Conservation (phyloP, 2,888 invertebrate genomes). For the Drosophila algonquin region DNA sequence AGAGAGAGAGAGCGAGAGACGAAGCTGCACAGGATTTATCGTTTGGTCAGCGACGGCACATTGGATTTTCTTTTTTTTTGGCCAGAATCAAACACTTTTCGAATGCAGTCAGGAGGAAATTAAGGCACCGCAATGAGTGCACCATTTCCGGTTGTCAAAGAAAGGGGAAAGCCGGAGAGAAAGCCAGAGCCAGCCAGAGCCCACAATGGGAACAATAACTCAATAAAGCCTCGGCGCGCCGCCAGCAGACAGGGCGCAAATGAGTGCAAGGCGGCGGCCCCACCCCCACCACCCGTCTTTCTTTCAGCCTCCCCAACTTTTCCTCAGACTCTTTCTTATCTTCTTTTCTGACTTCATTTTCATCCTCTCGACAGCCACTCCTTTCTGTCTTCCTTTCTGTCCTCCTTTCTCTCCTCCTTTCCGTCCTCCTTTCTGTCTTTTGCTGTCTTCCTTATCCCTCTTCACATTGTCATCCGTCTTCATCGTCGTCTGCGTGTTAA, state of each 20-base stretch:
- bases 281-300: neutral
- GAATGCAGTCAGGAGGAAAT: conserved; percentile 50
- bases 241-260: conserved; percentile 38
- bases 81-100: conserved; percentile 22
- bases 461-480: conserved; percentile 39
- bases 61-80: conserved; percentile 8
- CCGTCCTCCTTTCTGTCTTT: neutral
- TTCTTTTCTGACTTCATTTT: conserved; percentile 3
- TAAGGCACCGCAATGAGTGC: conserved; percentile 30
- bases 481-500: conserved; percentile 43
- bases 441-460: conserved; percentile 6
- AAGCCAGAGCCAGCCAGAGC: neutral
- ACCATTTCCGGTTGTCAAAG: conserved; percentile 32
- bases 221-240: conserved; percentile 43
- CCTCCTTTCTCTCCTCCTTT: neutral
- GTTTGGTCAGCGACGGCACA: conserved; percentile 15
- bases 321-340: neutral
- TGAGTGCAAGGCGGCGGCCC: conserved; percentile 36
- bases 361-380: neutral
- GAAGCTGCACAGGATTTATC: conserved; percentile 61
- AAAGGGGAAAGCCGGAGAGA: conserved; percentile 16
- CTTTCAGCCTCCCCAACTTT: conserved; percentile 1
- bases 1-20: conserved; percentile 28
- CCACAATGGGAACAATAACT: conserved; percentile 47
- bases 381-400: too few relatives aligned